phyloP scores from a whole-genome alignment of 2,113 vertebrate genomes.

The Cavia porcellus region DNA sequence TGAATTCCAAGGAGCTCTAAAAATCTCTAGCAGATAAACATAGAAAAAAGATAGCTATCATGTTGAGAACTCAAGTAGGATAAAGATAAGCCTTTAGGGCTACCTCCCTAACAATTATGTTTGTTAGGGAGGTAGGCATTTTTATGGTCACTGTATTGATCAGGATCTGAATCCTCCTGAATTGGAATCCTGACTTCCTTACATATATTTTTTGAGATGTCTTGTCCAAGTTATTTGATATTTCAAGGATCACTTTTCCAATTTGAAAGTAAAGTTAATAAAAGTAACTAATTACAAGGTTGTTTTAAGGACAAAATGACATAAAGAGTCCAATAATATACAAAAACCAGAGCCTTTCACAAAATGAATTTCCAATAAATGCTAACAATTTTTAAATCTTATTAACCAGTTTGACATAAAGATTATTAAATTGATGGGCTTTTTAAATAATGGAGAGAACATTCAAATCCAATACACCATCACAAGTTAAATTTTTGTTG shows the following conservation, averaged over 20 bases:
- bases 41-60: not conserved
- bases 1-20: not conserved
- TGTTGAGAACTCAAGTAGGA: not conserved
- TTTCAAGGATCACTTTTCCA: not conserved
- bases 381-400: not conserved
- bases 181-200: not conserved
- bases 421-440: not conserved
- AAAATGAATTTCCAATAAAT: not conserved
- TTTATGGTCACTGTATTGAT: not conserved
- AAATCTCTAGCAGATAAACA: not conserved
- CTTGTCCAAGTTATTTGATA: not conserved
- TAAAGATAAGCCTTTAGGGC: not conserved
- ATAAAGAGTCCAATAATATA: not conserved
- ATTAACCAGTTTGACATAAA: not conserved
- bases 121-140: not conserved
- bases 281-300: not conserved
- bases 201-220: not conserved
- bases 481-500: not conserved
- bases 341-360: not conserved
- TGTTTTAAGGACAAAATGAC: not conserved
- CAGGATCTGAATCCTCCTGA: not conserved
- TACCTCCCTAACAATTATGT: too few relatives aligned
- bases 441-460: not conserved
- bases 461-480: constrained; percentile 7
- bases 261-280: not conserved